A percentile compares a stretch with the other conserved stretches of the same genome.
These are phyloP conservation scores for Sarcophaga caerulescens DNA, from an alignment of 2,888 invertebrate genomes.

Conservation along the genomic window DNA sequence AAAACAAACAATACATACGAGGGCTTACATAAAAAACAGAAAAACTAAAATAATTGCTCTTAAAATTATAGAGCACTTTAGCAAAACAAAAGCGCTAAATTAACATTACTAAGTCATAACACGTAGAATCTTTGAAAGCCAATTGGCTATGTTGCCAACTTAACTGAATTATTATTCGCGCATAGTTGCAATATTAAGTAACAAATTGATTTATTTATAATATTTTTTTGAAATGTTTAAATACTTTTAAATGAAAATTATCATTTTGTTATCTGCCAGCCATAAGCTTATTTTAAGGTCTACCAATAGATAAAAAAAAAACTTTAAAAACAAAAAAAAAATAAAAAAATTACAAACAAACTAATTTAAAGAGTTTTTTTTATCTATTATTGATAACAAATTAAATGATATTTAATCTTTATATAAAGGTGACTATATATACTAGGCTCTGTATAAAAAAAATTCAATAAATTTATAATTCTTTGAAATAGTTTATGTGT, in stretches of 20 bases:
- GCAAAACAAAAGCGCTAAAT: too few relatives aligned
- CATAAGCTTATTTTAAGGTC: neutral
- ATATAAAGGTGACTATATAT: conserved; percentile 40
- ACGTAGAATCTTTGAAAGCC: too few relatives aligned
- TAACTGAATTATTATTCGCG: too few relatives aligned
- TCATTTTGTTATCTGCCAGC: neutral
- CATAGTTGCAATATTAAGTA: too few relatives aligned
- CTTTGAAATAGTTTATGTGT: conserved; percentile 40
- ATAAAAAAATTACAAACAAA: neutral
- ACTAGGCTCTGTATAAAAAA: neutral
- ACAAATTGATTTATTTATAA: too few relatives aligned
- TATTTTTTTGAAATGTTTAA: too few relatives aligned
- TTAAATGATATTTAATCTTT: conserved; percentile 16
- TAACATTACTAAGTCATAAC: too few relatives aligned
- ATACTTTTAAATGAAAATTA: too few relatives aligned
- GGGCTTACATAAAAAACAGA: neutral
- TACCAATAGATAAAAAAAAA: neutral
- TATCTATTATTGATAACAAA: conserved; percentile 41
- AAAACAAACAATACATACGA: neutral
- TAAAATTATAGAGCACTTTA: too few relatives aligned
- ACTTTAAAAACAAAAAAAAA: neutral
- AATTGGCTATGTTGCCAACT: too few relatives aligned
- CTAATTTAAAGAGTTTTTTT: neutral
- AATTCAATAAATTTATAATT: conserved; percentile 32
- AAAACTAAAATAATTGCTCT: too few relatives aligned